Conservation (phyloP, 2,797 vertebrate genomes). For the Denticeps clupeoides region DNA sequence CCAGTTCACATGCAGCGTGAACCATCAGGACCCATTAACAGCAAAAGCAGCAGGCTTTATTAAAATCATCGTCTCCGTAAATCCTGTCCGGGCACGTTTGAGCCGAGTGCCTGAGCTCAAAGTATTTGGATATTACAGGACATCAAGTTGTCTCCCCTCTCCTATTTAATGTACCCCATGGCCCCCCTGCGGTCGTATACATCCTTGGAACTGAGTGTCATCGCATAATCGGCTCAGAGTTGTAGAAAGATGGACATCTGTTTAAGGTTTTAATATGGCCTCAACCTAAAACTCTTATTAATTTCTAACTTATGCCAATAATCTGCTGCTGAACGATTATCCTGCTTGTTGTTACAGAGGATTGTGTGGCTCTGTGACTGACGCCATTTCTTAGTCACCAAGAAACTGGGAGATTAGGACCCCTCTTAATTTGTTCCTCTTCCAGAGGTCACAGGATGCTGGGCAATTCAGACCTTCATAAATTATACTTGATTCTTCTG, state of each 20-base stretch:
- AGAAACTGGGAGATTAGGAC: conserved; percentile 19
- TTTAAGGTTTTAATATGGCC: too few relatives aligned
- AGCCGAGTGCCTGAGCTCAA: background rate
- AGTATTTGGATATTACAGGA: background rate
- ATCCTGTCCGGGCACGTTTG: background rate
- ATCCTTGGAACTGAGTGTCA: too few relatives aligned
- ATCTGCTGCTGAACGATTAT: too few relatives aligned
- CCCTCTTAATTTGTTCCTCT: conserved; percentile 24
- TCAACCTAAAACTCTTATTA: too few relatives aligned
- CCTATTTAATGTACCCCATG: background rate
- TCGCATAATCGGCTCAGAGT: too few relatives aligned
- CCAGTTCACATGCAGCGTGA: conserved; percentile 1
- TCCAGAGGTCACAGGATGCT: conserved; percentile 20
- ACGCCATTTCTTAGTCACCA: background rate
- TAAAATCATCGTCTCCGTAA: conserved; percentile 20
- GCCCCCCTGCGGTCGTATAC: background rate
- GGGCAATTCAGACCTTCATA: conserved; percentile 31
- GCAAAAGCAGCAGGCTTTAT: background rate
- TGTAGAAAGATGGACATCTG: too few relatives aligned
- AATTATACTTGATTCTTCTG: conserved; percentile 43
- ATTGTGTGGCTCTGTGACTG: too few relatives aligned
- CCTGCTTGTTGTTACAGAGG: too few relatives aligned
- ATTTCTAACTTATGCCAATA: too few relatives aligned
- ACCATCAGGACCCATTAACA: conserved; percentile 2
- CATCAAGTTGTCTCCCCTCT: background rate